A percentile compares a stretch with the other conserved stretches of the same genome.
phyloP scores from a whole-genome alignment of 2,888 invertebrate species.

The Brachynemurus nebulosus region DNA sequence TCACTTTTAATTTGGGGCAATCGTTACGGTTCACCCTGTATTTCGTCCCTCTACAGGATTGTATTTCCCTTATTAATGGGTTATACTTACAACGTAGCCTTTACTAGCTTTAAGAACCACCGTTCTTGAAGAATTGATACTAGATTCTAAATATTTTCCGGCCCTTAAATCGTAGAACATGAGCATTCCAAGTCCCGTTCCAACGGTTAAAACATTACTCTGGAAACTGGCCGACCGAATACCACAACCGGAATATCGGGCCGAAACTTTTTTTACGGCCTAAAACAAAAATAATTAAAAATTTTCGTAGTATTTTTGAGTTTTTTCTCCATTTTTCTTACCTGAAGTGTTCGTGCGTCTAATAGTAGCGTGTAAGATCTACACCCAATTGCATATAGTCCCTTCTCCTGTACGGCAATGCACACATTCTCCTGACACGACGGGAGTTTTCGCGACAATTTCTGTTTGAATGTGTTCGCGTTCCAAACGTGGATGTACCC shows the following conservation, averaged over 20 bases:
- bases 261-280: slow-evolving; percentile 65
- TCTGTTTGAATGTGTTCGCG: slow-evolving; percentile 79
- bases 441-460: slow-evolving; percentile 71
- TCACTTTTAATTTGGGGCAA: no score
- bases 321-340: slow-evolving; percentile 28
- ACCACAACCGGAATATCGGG: slow-evolving; percentile 81
- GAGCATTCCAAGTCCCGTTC: slow-evolving; percentile 81
- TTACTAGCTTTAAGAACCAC: slow-evolving; percentile 77
- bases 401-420: slow-evolving; percentile 71
- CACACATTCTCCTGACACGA: slow-evolving; percentile 90
- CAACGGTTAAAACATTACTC: slow-evolving; percentile 81
- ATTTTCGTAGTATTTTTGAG: neutral
- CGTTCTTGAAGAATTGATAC: slow-evolving; percentile 76
- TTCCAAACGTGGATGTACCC: slow-evolving; percentile 91
- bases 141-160: slow-evolving; percentile 81
- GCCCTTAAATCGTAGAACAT: slow-evolving; percentile 90
- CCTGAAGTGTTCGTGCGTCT: slow-evolving; percentile 75
- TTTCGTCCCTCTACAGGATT: no score
- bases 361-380: slow-evolving; percentile 81
- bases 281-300: slow-evolving; percentile 22
- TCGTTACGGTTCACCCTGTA: no score
- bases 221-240: slow-evolving; percentile 85
- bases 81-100: slow-evolving; percentile 67
- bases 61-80: no score
- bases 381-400: slow-evolving; percentile 87